Evolutionary conservation across 2,888 invertebrate species (phyloP).

Genomic region (Aphodius sticticus): DNA sequence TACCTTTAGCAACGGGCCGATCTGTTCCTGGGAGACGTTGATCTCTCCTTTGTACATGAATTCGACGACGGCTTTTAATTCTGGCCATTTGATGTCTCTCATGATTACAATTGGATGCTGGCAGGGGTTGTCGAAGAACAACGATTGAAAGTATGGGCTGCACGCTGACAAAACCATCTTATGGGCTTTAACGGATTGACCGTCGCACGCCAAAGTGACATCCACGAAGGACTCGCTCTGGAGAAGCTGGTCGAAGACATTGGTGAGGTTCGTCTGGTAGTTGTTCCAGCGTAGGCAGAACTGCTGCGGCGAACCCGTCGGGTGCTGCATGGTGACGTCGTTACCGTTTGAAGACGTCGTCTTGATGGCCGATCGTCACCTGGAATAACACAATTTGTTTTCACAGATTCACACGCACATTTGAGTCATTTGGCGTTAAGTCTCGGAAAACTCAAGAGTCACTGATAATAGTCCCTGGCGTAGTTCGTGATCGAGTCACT

Average conservation of each 20-base stretch:
- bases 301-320: slow-evolving; percentile 75
- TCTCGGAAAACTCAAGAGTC: slow-evolving; percentile 37
- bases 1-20: slow-evolving; percentile 84
- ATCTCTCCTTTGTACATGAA: slow-evolving; percentile 98
- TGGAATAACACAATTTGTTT: background rate
- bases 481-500: slow-evolving; percentile 6
- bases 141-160: slow-evolving; percentile 90
- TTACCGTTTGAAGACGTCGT: slow-evolving; percentile 18
- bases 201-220: slow-evolving; percentile 91
- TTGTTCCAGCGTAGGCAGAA: slow-evolving; percentile 95
- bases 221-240: slow-evolving; percentile 91
- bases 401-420: slow-evolving; percentile 46
- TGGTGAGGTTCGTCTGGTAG: slow-evolving; percentile 88
- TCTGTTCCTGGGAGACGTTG: slow-evolving; percentile 91
- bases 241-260: slow-evolving; percentile 87
- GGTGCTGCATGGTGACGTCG: slow-evolving; percentile 59
- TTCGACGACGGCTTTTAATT: slow-evolving; percentile 89
- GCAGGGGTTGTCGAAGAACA: slow-evolving; percentile 92
- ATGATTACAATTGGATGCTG: slow-evolving; percentile 93
- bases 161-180: slow-evolving; percentile 94
- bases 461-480: slow-evolving; percentile 35
- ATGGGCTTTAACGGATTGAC: slow-evolving; percentile 90
- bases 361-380: slow-evolving; percentile 6
- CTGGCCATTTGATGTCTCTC: slow-evolving; percentile 90
- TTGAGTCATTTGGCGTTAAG: slow-evolving; percentile 33